Evolutionary conservation across 2,797 vertebrate species (phyloP).

Genomic region (Crenichthys baileyi): DNA sequence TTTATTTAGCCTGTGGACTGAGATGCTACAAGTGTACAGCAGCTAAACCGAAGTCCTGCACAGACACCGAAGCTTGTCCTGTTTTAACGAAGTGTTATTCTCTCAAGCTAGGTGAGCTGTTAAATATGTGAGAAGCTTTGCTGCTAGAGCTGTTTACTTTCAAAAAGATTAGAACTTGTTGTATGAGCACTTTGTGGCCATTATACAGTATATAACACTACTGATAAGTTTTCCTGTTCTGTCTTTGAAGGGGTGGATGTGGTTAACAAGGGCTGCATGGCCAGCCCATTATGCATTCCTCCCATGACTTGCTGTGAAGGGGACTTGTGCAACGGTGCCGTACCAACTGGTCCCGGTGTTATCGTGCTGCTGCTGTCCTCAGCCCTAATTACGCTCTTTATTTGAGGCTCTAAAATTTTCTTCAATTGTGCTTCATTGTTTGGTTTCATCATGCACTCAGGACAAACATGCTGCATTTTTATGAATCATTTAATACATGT

Average conservation of each 20-base stretch:
- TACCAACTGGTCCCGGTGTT: constrained; percentile 18
- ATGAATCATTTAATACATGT: neutral
- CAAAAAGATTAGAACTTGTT: neutral
- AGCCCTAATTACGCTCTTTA: constrained; percentile 21
- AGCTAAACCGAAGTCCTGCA: constrained; percentile 45
- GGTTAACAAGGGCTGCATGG: neutral
- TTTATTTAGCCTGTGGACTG: constrained; percentile 53
- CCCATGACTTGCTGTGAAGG: constrained; percentile 36
- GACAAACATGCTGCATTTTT: neutral
- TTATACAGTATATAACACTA: no score
- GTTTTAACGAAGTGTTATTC: constrained; percentile 59
- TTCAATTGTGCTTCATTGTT: neutral
- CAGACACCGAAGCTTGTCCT: constrained; percentile 30
- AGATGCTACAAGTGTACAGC: constrained; percentile 63
- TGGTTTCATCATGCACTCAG: neutral
- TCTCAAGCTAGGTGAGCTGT: constrained; percentile 13
- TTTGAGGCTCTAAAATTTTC: neutral
- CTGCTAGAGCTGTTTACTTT: neutral
- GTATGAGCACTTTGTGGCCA: neutral
- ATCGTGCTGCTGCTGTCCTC: constrained; percentile 43
- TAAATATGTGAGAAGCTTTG: neutral
- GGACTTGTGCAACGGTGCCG: constrained; percentile 56
- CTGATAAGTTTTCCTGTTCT: neutral
- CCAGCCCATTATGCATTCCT: accelerated
- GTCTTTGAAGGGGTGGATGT: neutral